These are phyloP conservation scores for Drosophila cognata DNA, from an alignment of 2,888 invertebrate genomes.

Conservation along the genomic window DNA sequence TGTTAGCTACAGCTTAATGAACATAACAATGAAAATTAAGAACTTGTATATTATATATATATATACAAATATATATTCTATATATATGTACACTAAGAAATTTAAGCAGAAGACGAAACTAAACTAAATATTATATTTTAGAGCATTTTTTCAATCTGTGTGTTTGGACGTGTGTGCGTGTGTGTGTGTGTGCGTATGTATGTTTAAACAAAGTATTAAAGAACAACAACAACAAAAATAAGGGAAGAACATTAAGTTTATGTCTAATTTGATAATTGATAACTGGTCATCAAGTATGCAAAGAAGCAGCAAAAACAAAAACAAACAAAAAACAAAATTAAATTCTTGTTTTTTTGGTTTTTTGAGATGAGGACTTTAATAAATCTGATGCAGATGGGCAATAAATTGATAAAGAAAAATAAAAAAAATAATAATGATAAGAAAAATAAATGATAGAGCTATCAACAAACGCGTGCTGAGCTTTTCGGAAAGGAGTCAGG, in stretches of 20 bases:
- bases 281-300: slow-evolving; percentile 8
- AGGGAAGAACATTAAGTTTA: slow-evolving; percentile 5
- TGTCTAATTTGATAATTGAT: slow-evolving; percentile 34
- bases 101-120: slow-evolving; percentile 39
- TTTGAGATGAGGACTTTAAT: slow-evolving; percentile 7
- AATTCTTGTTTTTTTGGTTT: slow-evolving; percentile 11
- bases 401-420: not conserved
- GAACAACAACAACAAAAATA: slow-evolving; percentile 29
- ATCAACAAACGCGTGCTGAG: slow-evolving; percentile 8
- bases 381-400: slow-evolving; percentile 27
- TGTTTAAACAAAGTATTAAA: slow-evolving; percentile 44
- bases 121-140: slow-evolving; percentile 56
- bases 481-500: not conserved
- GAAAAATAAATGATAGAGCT: slow-evolving; percentile 15
- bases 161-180: slow-evolving; percentile 35
- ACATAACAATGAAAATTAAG: slow-evolving; percentile 20
- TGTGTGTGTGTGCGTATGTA: slow-evolving; percentile 30
- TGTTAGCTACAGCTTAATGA: slow-evolving; percentile 26
- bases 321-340: not conserved
- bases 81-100: slow-evolving; percentile 41
- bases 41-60: slow-evolving; percentile 19
- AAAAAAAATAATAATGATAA: slow-evolving; percentile 3
- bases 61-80: slow-evolving; percentile 10
- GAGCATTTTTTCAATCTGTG: slow-evolving; percentile 63
- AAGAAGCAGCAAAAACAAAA: slow-evolving; percentile 4